phyloP scores from a whole-genome alignment of 2,888 invertebrate species.

The Noctua comes region DNA sequence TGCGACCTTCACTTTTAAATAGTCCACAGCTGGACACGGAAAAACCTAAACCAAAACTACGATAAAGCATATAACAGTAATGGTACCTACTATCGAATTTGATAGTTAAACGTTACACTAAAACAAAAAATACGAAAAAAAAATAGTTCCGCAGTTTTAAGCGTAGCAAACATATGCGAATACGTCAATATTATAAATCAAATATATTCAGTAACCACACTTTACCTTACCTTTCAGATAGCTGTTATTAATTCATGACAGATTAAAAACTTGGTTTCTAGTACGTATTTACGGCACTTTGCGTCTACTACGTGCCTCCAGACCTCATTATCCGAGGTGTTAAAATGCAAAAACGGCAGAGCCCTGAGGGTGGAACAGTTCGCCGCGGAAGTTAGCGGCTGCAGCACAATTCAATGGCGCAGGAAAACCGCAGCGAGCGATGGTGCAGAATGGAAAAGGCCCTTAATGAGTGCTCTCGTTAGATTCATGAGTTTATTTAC shows the following conservation, averaged over 20 bases:
- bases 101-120: background rate
- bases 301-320: conserved; percentile 72
- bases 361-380: conserved; percentile 75
- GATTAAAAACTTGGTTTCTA: conserved; percentile 47
- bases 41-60: background rate
- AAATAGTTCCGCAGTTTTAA: too few relatives aligned
- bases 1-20: background rate
- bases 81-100: background rate
- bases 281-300: conserved; percentile 64
- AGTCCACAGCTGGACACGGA: background rate
- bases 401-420: conserved; percentile 80
- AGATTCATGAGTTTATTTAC: conserved; percentile 72
- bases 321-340: conserved; percentile 83
- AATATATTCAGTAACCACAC: conserved; percentile 14
- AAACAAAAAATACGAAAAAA: background rate
- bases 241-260: conserved; percentile 53
- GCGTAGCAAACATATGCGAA: conserved; percentile 20
- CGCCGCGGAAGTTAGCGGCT: conserved; percentile 79
- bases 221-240: conserved; percentile 7
- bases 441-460: conserved; percentile 76
- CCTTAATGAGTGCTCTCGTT: conserved; percentile 84
- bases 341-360: conserved; percentile 82
- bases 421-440: conserved; percentile 80
- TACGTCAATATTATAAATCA: conserved; percentile 15
- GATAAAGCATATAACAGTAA: background rate